These are phyloP conservation scores for Perithous albicinctus DNA, from an alignment of 2,888 invertebrate species.

Conservation along the genomic window DNA sequence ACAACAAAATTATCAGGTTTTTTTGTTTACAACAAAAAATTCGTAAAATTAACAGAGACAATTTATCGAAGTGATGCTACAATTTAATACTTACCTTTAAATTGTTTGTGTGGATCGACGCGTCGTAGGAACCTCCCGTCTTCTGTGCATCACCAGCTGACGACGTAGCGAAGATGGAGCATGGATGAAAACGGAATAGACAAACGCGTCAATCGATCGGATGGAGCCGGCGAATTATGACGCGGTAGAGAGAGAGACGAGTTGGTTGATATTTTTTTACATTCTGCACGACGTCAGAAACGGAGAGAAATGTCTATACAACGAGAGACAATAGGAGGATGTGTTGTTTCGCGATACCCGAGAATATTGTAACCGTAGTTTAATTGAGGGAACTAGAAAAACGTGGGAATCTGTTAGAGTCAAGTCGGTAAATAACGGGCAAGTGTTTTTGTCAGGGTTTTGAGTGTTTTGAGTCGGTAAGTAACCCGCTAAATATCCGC, in stretches of 20 bases:
- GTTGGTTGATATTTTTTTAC: background rate
- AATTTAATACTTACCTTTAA: slow-evolving; percentile 35
- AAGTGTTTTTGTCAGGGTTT: too few relatives aligned
- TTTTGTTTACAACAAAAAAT: background rate
- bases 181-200: slow-evolving; percentile 37
- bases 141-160: slow-evolving; percentile 61
- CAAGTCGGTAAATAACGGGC: background rate
- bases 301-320: background rate
- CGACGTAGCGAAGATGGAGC: slow-evolving; percentile 45
- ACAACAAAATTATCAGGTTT: background rate
- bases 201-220: background rate
- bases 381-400: background rate
- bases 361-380: background rate
- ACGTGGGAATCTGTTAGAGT: background rate
- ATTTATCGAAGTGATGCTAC: background rate
- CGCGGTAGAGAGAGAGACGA: background rate
- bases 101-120: slow-evolving; percentile 56
- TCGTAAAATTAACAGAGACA: background rate
- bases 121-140: slow-evolving; percentile 69
- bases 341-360: background rate
- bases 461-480: too few relatives aligned
- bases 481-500: background rate
- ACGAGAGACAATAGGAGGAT: too few relatives aligned
- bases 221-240: slow-evolving; percentile 10
- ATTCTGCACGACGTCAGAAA: background rate